A percentile compares a stretch with the other conserved stretches of the same genome.
phyloP scores from a whole-genome alignment of 2,113 vertebrate species.

The Cottus gobio region DNA sequence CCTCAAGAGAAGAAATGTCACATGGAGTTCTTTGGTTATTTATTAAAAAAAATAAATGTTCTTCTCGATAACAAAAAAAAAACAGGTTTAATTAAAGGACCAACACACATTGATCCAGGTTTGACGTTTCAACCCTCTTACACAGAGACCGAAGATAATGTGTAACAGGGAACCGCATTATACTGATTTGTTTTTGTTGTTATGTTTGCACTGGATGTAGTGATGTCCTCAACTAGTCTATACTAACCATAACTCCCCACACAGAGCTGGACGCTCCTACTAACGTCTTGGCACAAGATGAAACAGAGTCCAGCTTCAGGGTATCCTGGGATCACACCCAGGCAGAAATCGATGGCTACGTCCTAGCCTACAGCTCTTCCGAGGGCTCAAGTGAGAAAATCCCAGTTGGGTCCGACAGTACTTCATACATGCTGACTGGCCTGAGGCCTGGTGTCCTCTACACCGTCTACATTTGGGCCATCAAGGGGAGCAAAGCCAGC shows the following conservation, averaged over 20 bases:
- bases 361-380: conserved; percentile 81
- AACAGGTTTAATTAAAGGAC: background rate
- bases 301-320: conserved; percentile 80
- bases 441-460: conserved; percentile 85
- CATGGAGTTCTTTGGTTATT: background rate
- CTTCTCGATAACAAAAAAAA: background rate
- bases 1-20: background rate
- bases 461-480: conserved; percentile 80
- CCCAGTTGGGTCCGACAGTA: conserved; percentile 73
- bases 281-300: conserved; percentile 39
- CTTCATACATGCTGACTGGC: conserved; percentile 65
- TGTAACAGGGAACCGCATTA: conserved; percentile 4
- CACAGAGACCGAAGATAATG: background rate
- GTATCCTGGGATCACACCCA: conserved; percentile 80
- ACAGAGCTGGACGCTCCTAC: conserved; percentile 62
- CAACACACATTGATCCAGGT: conserved; percentile 12
- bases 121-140: conserved; percentile 54
- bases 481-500: conserved; percentile 82
- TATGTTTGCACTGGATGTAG: conserved; percentile 28
- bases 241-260: conserved; percentile 58
- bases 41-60: too few species aligned
- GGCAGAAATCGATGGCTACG: conserved; percentile 83
- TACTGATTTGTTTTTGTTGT: conserved; percentile 7
- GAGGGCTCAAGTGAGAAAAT: conserved; percentile 79
- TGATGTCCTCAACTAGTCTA: conserved; percentile 21